A percentile compares a stretch with the other conserved stretches of the same genome.
Evolutionary conservation across 2,888 invertebrate species (phyloP).

Genomic region (Sminthurides aquaticus): DNA sequence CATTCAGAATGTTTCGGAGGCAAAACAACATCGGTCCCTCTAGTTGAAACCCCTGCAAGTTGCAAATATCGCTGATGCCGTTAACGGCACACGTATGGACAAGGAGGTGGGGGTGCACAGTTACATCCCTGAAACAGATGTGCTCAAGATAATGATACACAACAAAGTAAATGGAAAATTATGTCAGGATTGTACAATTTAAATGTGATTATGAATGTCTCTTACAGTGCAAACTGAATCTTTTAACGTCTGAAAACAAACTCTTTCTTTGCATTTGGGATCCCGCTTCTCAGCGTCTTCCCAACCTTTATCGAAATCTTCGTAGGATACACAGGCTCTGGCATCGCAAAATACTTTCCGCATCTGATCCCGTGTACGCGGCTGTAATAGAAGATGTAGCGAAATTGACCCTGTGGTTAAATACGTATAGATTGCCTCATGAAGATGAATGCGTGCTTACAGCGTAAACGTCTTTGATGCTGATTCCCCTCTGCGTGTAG

Average conservation of each 20-base stretch:
- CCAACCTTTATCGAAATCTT: conserved; percentile 44
- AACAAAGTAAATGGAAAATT: too few relatives aligned
- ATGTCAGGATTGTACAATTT: too few relatives aligned
- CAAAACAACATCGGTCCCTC: too few relatives aligned
- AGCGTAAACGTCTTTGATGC: conserved; percentile 35
- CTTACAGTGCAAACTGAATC: conserved; percentile 34
- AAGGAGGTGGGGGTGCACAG: neutral
- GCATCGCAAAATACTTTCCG: conserved; percentile 29
- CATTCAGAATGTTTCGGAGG: too few relatives aligned
- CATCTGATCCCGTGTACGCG: conserved; percentile 33
- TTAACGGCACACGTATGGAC: neutral
- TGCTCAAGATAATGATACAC: too few relatives aligned
- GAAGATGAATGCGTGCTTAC: conserved; percentile 12
- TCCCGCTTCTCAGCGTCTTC: conserved; percentile 43
- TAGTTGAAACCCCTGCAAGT: too few relatives aligned
- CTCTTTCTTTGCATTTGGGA: conserved; percentile 37
- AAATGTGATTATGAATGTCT: neutral
- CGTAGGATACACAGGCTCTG: conserved; percentile 43
- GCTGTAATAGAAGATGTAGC: conserved; percentile 17
- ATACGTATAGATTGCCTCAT: too few relatives aligned
- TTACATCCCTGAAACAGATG: neutral
- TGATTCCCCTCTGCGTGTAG: conserved; percentile 38
- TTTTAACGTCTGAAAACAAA: conserved; percentile 45
- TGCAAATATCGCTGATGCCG: too few relatives aligned
- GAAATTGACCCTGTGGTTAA: neutral